Evolutionary conservation across 1,140 invertebrate species (phyloP), one percentile per base, ranked within the genome.

Genomic region (Diachasmimorpha longicaudata): DNA sequence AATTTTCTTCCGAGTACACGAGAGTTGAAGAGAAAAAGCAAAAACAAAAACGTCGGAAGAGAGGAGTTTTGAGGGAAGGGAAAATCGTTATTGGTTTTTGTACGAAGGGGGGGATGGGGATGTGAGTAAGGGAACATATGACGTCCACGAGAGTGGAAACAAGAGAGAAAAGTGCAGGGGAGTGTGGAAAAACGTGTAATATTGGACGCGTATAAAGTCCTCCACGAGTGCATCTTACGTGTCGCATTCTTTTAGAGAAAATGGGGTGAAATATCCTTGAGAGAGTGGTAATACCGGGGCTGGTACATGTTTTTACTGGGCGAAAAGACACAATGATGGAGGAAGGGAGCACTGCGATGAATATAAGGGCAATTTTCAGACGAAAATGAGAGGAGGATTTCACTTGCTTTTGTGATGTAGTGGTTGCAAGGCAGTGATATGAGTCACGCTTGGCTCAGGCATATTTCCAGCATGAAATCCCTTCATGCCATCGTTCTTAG

Each of bases 1-100:
- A 67, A 66, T 66, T 67, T 74, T 74, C 58, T 67, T 74, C 39
- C n/a, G 58, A 66, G 58, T 31, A 67, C 39, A 66, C 21, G 48
- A 66, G 58, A 31, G 72, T 46, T 37, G 19, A 39, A 14, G 13
- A 46, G 14, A 42, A 36, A 70, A 36, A 46, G 31, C 31, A 36
- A 46, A 63, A 63, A 63, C 19, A 63, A 63, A 63, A 63, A 63
- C 10, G 10, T 10, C 4, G 19, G 58, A 63, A 23, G 58, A 63
- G 48, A 63, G 58, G 58, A 19, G 19, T 63, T 31, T 63, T 63
- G 19, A 63, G 58, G 58, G 23, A 25, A 23, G 23, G 23, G 55
- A 74, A 74, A 67, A 74, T 74, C 66, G 58, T 74, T 74, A 74
- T 74, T 74, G 55, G 72, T 66, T 74, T 67, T 67, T 67, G 36